Conservation (phyloP, 1,140 invertebrate genomes). For the Tetragnatha versicolor region DNA sequence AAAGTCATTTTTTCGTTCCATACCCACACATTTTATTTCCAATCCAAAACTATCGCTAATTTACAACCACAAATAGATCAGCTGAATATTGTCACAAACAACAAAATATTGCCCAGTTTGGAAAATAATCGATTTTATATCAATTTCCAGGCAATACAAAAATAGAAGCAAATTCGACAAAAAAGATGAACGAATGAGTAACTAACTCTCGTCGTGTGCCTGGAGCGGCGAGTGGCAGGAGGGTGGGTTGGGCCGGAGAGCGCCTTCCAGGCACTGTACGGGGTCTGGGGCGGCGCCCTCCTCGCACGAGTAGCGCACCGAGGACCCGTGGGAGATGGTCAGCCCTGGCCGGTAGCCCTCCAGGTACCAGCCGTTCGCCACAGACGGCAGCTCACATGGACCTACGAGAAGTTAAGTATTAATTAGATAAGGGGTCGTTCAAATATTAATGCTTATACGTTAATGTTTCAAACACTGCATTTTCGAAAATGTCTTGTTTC, state of each 20-base stretch:
- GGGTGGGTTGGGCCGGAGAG: constrained; percentile 70
- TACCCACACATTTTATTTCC: too few relatives aligned
- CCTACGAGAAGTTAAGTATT: constrained; percentile 63
- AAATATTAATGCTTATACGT: neutral
- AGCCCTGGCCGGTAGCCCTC: constrained; percentile 78
- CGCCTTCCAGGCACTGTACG: constrained; percentile 75
- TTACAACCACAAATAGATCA: too few relatives aligned
- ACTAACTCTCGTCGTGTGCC: neutral
- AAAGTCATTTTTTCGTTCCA: too few relatives aligned
- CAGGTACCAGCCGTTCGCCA: constrained; percentile 77
- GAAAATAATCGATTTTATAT: too few relatives aligned
- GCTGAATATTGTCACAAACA: too few relatives aligned
- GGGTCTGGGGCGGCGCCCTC: constrained; percentile 67
- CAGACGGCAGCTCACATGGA: constrained; percentile 76
- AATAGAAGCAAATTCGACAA: neutral
- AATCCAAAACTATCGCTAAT: too few relatives aligned
- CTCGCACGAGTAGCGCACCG: constrained; percentile 65
- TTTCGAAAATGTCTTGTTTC: neutral
- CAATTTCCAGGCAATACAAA: too few relatives aligned
- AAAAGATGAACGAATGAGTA: too few relatives aligned
- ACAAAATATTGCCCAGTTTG: too few relatives aligned
- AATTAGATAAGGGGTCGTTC: neutral
- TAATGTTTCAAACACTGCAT: neutral
- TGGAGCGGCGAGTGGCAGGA: constrained; percentile 30
- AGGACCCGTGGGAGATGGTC: constrained; percentile 78